A percentile compares a stretch with the other conserved stretches of the same genome.
Conservation (phyloP, 2,888 invertebrate species). For the Heliconius ismenius region DNA sequence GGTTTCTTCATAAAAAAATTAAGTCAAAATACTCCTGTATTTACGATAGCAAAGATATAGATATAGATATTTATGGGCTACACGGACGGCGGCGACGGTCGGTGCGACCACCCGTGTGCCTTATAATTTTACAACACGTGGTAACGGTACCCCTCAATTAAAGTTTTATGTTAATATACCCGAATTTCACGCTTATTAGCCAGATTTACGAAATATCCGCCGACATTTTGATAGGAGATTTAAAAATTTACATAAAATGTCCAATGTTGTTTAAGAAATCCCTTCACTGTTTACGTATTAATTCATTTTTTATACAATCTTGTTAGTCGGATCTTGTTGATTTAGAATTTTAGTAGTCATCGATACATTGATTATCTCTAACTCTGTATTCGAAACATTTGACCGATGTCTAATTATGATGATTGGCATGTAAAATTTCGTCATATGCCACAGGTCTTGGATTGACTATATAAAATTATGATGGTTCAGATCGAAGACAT, state of each 20-base stretch:
- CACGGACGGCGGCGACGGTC: constrained; percentile 41
- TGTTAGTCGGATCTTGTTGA: background rate
- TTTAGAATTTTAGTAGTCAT: background rate
- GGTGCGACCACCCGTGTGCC: constrained; percentile 52
- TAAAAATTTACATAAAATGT: constrained; percentile 8
- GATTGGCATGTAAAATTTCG: background rate
- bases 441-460: background rate
- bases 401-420: background rate
- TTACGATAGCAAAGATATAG: constrained; percentile 56
- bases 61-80: constrained; percentile 66
- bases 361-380: no score
- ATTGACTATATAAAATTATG: background rate
- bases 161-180: constrained; percentile 35
- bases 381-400: no score
- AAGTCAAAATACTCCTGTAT: constrained; percentile 36
- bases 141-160: constrained; percentile 38
- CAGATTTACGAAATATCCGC: constrained; percentile 31
- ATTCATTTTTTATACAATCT: constrained; percentile 13
- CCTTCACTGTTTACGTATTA: constrained; percentile 1
- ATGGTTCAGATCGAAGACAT: background rate
- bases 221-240: constrained; percentile 25
- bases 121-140: constrained; percentile 45
- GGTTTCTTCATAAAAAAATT: background rate
- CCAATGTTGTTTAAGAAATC: no score
- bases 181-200: constrained; percentile 35